Evolutionary conservation across 2,113 vertebrate species (phyloP), one percentile per base, ranked within the genome.

Genomic region (Hiodon tergisus): DNA sequence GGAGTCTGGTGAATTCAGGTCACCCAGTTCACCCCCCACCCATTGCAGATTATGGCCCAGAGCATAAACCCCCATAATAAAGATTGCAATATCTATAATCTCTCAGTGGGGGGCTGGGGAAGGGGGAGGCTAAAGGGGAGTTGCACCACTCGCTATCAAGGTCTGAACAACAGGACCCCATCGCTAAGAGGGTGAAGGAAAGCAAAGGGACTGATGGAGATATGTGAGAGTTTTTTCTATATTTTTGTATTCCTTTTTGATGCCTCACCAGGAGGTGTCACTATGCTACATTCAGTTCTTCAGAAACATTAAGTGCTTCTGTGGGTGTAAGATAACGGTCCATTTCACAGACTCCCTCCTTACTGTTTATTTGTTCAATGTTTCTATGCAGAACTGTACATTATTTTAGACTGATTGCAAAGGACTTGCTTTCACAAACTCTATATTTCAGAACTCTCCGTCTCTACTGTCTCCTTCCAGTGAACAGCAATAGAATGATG

Each of bases 21-120:
- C 87, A 89, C 79, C 81, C 85, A 53, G 66, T 78, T 78, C 58
- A 73, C 68, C 54, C 80, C 84, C 84, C 84, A 14, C 84, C 85
- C 85, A 86, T 88, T 88, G 89, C 87, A 87, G 89, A 88, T 90
- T 89, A 89, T 89, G 87, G 87, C 87, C 83, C 83, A 85, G 85
- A 89, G 85, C 85, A 89, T 90, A 90, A 90, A 90, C 83, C 88
- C 72, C 86, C 86, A 89, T 90, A 90, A 88, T 90, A 90, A 90
- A 90, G 88, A 90, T 88, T 88, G 87, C 85, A 89, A 90, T 89
- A 90, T 89, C 85, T 88, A 90, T 90, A 90, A 90, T 90, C 89
- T 89, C 87, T 84, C 87, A 87, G 87, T 85, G 85, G 88, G 88
- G 86, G 82, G 81, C 86, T 85, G 81, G 78, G 78, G 83, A 80